Base-by-base conservation (phyloP, 2,888 invertebrate species). In the Phortica okadai region DNA sequence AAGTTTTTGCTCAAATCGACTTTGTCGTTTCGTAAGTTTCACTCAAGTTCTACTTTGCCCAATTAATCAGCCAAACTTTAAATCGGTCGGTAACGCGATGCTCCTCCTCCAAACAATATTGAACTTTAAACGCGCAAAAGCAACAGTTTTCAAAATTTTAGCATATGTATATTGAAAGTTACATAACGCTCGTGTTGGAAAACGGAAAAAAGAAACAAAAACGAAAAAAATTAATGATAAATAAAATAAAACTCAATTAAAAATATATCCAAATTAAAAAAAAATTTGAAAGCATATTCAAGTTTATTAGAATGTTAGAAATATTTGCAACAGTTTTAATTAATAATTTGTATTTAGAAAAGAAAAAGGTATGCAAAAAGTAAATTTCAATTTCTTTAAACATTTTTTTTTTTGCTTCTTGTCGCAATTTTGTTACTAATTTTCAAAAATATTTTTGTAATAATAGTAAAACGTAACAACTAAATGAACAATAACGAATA, bases 401-500 rank as follows among this genome's bases (percentile, higher is more conserved):
- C 14, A 76, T 75, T 80, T 80, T 80, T 77, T 82, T 79, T 69
- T 82, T 41, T 81, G 74, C 77, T 79, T 78, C 81, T 81, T 75
- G 75, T 80, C 78, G 78, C 77, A 79, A 76, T 80, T 82, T 83
- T 81, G 66, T 77, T 72, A 66, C 50, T 82, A 82, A 80, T 80
- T 79, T 73, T 73, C 76, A 77, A 80, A 79, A 78, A 74, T 76
- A 77, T 76, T 76, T 74, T 70, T 72, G 74, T 74, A 74, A 50
- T 74, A 79, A 69, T 76, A 75, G 41, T 75, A 83, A 87, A 87
- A 87, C 84, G 82, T 86, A 86, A 87, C 84, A 87, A 88, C 88
- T 87, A 84, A 88, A 87, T 56, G 59, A 76, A 79, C 76, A 76
- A 75, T 73, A 77, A 79, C 76, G 76, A 69, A 69, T 69, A 69